Evolutionary conservation across 2,113 vertebrate species (phyloP).

Genomic region (Craseonycteris thonglongyai): DNA sequence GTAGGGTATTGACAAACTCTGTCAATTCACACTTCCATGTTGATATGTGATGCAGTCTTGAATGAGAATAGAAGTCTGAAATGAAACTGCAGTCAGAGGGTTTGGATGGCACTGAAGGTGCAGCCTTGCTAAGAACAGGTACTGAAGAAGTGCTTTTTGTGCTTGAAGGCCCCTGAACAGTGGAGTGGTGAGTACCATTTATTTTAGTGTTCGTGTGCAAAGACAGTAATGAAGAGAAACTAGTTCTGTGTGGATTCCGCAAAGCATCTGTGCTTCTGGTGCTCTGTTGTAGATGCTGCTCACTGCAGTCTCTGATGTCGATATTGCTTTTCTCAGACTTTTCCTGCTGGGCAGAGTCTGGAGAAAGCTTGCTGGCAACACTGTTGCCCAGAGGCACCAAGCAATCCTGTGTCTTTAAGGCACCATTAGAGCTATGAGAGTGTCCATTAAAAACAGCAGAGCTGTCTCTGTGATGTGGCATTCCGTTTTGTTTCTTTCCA

Average conservation of each 20-base stretch:
- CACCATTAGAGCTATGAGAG: constrained; percentile 86
- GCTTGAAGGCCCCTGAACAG: constrained; percentile 84
- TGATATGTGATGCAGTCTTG: constrained; percentile 96
- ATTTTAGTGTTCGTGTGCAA: constrained; percentile 84
- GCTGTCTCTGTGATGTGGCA: constrained; percentile 74
- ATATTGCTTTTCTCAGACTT: constrained; percentile 70
- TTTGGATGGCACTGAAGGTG: constrained; percentile 75
- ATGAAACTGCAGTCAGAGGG: constrained; percentile 88
- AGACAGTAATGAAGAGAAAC: constrained; percentile 73
- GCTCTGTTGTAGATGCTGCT: constrained; percentile 76
- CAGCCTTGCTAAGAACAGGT: constrained; percentile 72
- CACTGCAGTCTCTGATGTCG: constrained; percentile 78
- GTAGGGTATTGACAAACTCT: constrained; percentile 92
- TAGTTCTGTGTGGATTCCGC: constrained; percentile 79
- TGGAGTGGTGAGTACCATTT: constrained; percentile 90
- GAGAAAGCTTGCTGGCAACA: constrained; percentile 71
- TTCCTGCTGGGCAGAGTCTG: constrained; percentile 71
- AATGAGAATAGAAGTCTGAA: constrained; percentile 94
- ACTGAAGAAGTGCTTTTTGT: constrained; percentile 83
- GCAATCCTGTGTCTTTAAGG: constrained; percentile 91
- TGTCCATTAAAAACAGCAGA: constrained; percentile 87
- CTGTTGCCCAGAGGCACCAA: constrained; percentile 71
- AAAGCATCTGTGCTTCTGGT: constrained; percentile 70
- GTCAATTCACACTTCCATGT: constrained; percentile 94
- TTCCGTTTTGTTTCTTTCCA: constrained; percentile 72